These are phyloP conservation scores for Tursiops truncatus DNA, from an alignment of 2,113 vertebrate species.

Conservation along the genomic window DNA sequence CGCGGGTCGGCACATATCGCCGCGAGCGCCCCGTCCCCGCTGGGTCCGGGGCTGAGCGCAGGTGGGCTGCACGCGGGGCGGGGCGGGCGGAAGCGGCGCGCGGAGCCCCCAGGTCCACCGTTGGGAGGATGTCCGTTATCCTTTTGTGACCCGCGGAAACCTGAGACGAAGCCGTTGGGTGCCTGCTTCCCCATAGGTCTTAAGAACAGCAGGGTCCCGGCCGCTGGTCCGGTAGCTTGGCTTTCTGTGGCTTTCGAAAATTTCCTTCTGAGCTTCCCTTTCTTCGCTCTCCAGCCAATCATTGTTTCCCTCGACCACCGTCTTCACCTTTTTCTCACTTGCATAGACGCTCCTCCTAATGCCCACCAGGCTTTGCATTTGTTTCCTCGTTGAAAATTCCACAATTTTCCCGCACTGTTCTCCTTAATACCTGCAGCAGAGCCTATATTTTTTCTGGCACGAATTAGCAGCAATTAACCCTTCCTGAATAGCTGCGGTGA, in stretches of 20 bases:
- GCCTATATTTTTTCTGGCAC: no score
- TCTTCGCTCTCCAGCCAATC: neutral
- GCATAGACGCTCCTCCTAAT: no score
- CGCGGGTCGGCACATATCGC: neutral
- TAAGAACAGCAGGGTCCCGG: neutral
- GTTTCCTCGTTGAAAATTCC: neutral
- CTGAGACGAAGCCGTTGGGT: slow-evolving; percentile 58
- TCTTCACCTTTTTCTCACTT: neutral
- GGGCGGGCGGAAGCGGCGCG: slow-evolving; percentile 46
- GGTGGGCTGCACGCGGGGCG: neutral
- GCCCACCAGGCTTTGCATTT: neutral
- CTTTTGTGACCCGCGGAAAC: slow-evolving; percentile 64
- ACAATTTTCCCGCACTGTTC: fast-evolving
- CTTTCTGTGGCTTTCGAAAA: neutral
- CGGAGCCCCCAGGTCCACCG: slow-evolving; percentile 29
- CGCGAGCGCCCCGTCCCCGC: neutral
- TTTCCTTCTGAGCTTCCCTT: neutral
- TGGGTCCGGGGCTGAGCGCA: neutral
- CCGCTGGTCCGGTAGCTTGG: neutral
- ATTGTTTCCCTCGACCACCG: neutral
- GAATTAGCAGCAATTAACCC: neutral
- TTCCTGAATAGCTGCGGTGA: no score
- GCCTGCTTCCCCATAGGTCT: neutral
- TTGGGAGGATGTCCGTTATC: slow-evolving; percentile 66
- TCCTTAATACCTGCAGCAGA: neutral